Percentiles rank a stretch among this genome's conserved stretches.
Evolutionary conservation across 2,797 vertebrate genomes (phyloP).

Genomic region (Hippocampus kuda): DNA sequence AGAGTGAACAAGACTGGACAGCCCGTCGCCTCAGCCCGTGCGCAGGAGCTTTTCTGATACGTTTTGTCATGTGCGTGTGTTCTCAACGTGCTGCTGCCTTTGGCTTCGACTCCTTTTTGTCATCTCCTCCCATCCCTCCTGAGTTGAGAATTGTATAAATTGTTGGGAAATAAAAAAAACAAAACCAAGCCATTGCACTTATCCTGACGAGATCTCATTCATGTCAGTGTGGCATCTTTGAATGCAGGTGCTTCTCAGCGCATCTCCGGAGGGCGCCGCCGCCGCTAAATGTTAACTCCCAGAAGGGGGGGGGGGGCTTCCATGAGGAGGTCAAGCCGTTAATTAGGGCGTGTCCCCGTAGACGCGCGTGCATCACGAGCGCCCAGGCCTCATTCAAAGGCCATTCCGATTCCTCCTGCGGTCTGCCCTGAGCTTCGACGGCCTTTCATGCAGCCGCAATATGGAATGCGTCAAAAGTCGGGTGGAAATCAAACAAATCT

Average conservation of each 20-base stretch:
- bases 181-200: constrained; percentile 31
- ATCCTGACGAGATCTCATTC: constrained; percentile 46
- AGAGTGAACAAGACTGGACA: constrained; percentile 13
- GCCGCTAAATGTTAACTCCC: constrained; percentile 68
- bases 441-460: constrained; percentile 15
- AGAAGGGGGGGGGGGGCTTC: constrained; percentile 56
- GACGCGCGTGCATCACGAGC: constrained; percentile 56
- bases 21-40: constrained; percentile 38
- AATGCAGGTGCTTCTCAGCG: constrained; percentile 35
- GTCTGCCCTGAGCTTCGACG: too few relatives aligned
- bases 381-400: constrained; percentile 37
- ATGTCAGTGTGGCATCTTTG: constrained; percentile 56
- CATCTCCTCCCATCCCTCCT: constrained; percentile 38
- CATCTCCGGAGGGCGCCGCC: constrained; percentile 55
- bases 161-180: constrained; percentile 54
- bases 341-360: constrained; percentile 67
- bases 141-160: constrained; percentile 54
- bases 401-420: constrained; percentile 44
- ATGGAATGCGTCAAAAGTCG: not conserved
- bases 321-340: constrained; percentile 68
- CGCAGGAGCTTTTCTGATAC: constrained; percentile 33
- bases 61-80: constrained; percentile 18
- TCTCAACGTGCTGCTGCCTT: constrained; percentile 41
- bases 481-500: not conserved
- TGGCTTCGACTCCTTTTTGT: constrained; percentile 2